phyloP scores from a whole-genome alignment of 2,797 vertebrate genomes.

The Aphelocoma californica region DNA sequence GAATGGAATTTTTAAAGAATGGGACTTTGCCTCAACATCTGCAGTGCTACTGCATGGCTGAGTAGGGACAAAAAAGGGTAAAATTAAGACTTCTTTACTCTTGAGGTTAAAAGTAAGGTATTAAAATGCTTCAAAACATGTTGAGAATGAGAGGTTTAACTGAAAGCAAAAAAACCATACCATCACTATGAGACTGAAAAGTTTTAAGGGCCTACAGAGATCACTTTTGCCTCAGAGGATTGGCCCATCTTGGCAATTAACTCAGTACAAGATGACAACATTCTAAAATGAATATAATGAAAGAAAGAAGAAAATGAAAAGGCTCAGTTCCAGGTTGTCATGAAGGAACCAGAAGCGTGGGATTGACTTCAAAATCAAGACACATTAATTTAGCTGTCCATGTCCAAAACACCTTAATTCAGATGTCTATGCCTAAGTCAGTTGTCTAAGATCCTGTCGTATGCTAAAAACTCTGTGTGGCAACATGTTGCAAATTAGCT shows the following conservation, averaged over 20 bases:
- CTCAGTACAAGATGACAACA: background rate
- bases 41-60: background rate
- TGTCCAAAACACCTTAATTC: background rate
- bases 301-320: background rate
- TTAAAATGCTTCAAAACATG: background rate
- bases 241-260: background rate
- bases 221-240: background rate
- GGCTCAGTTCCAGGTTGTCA: background rate
- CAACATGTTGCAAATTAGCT: background rate
- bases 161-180: background rate
- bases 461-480: background rate
- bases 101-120: background rate
- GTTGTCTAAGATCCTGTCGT: background rate
- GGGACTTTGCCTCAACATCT: background rate
- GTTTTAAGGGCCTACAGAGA: background rate
- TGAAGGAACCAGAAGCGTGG: background rate
- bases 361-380: background rate
- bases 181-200: background rate
- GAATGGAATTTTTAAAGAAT: background rate
- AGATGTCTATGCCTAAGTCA: rapidly evolving
- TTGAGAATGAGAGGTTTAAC: background rate
- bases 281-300: background rate
- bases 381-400: background rate
- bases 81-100: background rate
- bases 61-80: background rate